Evolutionary conservation across 2,797 vertebrate genomes (phyloP).

Genomic region (Benthosema pterotum): DNA sequence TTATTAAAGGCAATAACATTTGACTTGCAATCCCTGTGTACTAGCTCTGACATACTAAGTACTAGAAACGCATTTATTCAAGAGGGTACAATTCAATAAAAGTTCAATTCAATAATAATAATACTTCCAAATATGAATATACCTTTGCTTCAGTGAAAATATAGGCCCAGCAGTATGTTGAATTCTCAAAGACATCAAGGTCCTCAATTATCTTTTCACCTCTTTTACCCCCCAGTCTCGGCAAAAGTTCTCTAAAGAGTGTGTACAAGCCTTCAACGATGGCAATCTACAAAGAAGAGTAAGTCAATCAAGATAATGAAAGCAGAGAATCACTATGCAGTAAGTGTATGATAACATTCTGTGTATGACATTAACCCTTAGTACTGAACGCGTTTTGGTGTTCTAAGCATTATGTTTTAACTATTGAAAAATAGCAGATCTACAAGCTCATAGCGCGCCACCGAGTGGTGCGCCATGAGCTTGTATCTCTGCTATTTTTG

Average conservation of each 20-base stretch:
- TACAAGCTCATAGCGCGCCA: too few relatives aligned
- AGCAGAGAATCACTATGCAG: not conserved
- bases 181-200: conserved; percentile 64
- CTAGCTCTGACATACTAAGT: too few relatives aligned
- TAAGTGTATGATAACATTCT: conserved; percentile 1
- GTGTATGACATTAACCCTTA: too few relatives aligned
- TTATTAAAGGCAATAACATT: not conserved
- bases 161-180: conserved; percentile 67
- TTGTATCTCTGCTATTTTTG: too few relatives aligned
- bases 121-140: not conserved
- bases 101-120: too few relatives aligned
- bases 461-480: too few relatives aligned
- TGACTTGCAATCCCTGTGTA: not conserved
- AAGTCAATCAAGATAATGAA: not conserved
- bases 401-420: too few relatives aligned
- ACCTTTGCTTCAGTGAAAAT: conserved; percentile 49
- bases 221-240: conserved; percentile 31
- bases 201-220: conserved; percentile 52
- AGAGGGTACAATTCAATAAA: too few relatives aligned
- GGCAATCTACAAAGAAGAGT: conserved; percentile 56
- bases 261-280: conserved; percentile 68
- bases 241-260: conserved; percentile 70
- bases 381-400: too few relatives aligned
- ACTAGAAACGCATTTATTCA: too few relatives aligned
- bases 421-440: too few relatives aligned